Evolutionary conservation across 2,888 invertebrate species (phyloP).

Genomic region (Gerris lacustris): DNA sequence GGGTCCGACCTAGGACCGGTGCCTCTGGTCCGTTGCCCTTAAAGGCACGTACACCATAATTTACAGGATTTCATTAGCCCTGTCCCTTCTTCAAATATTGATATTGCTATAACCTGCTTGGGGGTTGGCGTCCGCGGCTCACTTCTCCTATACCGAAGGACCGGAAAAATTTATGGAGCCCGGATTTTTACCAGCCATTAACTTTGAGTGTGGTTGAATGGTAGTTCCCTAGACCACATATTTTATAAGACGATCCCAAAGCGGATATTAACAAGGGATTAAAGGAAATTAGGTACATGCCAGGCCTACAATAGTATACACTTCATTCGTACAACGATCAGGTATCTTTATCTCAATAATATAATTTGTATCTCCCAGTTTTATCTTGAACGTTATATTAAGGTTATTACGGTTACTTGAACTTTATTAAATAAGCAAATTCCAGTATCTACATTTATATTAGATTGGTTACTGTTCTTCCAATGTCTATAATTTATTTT

Average conservation of each 20-base stretch:
- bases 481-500: too few species aligned
- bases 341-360: too few species aligned
- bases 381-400: too few species aligned
- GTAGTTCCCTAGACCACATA: neutral
- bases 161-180: neutral
- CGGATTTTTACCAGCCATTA: neutral
- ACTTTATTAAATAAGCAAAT: too few species aligned
- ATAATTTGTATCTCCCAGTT: too few species aligned
- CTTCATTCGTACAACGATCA: too few species aligned
- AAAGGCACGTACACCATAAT: neutral
- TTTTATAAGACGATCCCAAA: neutral
- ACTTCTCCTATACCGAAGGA: neutral
- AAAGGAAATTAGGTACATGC: neutral
- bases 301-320: too few species aligned
- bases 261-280: neutral
- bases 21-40: neutral
- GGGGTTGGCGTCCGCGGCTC: neutral
- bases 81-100: conserved; percentile 1
- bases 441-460: too few species aligned
- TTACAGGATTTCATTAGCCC: conserved; percentile 3
- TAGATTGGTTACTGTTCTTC: too few species aligned
- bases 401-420: too few species aligned
- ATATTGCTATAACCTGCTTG: neutral
- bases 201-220: too few species aligned
- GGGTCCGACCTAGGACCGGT: neutral